Evolutionary conservation across 1,140 invertebrate species (phyloP).

Genomic region (Goniozus legneri): DNA sequence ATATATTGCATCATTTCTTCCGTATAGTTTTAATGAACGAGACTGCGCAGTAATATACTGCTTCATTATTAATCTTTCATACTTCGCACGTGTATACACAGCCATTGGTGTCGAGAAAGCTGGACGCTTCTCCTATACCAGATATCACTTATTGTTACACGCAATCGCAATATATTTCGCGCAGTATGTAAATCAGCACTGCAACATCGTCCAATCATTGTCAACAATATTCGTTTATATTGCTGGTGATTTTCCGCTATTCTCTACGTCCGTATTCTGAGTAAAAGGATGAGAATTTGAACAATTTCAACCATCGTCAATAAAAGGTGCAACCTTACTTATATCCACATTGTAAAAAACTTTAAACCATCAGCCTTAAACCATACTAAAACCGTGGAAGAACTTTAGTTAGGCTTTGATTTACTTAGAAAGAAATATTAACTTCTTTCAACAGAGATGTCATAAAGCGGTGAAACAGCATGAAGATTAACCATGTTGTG

Average conservation of each 20-base stretch:
- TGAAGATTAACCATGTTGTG: slow-evolving; percentile 23
- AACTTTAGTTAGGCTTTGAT: slow-evolving; percentile 24
- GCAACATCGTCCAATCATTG: no score
- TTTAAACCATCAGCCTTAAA: slow-evolving; percentile 19
- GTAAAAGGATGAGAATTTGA: no score
- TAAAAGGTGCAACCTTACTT: slow-evolving; percentile 1
- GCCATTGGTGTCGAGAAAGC: no score
- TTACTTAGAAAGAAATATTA: slow-evolving; percentile 18
- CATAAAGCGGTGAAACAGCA: slow-evolving; percentile 12
- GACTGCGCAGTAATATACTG: slow-evolving; percentile 30
- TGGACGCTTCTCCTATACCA: no score
- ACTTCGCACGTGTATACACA: no score
- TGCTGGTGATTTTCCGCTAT: no score
- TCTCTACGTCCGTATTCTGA: slow-evolving; percentile 13
- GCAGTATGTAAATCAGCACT: no score
- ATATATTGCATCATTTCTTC: slow-evolving; percentile 24
- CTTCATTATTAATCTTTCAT: no score
- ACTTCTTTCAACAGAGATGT: slow-evolving; percentile 11
- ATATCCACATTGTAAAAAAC: slow-evolving; percentile 10
- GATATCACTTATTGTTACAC: no score
- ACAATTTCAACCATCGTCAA: slow-evolving; percentile 9
- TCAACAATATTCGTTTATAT: no score
- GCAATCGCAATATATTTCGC: no score
- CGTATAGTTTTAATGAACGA: slow-evolving; percentile 29
- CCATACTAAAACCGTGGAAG: no score